These are phyloP conservation scores for Microctonus brassicae DNA, from an alignment of 2,888 invertebrate genomes.

Conservation along the genomic window DNA sequence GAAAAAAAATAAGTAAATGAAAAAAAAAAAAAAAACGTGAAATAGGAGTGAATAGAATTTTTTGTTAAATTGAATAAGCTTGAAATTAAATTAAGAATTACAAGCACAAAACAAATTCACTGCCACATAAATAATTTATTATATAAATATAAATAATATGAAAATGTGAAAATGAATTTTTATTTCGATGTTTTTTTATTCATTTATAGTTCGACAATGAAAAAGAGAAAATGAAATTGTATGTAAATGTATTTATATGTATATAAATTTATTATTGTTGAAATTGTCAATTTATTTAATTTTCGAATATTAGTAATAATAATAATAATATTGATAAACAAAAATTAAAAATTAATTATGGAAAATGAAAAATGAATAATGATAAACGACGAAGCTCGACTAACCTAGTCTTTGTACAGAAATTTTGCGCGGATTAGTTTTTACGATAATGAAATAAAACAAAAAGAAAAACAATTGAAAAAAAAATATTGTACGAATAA, in stretches of 20 bases:
- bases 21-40: background rate
- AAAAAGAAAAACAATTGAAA: conserved; percentile 26
- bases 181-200: background rate
- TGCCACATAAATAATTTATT: conserved; percentile 12
- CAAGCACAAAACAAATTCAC: conserved; percentile 10
- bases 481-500: conserved; percentile 12
- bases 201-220: conserved; percentile 36
- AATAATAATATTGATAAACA: conserved; percentile 17
- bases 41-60: background rate
- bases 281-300: conserved; percentile 44
- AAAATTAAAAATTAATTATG: conserved; percentile 16
- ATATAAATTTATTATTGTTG: conserved; percentile 66
- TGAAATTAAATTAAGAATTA: background rate
- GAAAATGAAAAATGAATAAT: conserved; percentile 42
- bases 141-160: background rate
- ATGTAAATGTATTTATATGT: conserved; percentile 69
- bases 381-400: conserved; percentile 54
- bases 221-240: conserved; percentile 47
- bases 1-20: background rate
- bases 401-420: conserved; percentile 69
- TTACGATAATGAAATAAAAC: conserved; percentile 44
- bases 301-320: conserved; percentile 34
- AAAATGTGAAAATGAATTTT: background rate
- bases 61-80: background rate
- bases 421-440: conserved; percentile 57